Percentiles rank a stretch among this genome's conserved stretches.
These are phyloP conservation scores for Crocidura indochinensis DNA, from an alignment of 2,797 vertebrate species.

Conservation along the genomic window DNA sequence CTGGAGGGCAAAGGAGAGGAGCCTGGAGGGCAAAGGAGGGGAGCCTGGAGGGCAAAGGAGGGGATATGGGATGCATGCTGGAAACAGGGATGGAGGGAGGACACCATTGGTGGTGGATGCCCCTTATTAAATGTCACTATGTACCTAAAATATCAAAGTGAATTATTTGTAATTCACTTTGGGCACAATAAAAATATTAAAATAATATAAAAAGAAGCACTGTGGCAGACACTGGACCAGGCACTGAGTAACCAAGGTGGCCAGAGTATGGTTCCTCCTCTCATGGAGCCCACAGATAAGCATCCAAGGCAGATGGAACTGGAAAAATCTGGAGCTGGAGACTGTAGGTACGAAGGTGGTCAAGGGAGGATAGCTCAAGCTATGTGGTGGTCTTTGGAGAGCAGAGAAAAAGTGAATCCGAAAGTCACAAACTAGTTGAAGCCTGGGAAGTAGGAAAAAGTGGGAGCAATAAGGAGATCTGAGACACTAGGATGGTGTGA, in stretches of 20 bases:
- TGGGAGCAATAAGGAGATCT: not conserved
- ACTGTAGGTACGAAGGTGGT: not conserved
- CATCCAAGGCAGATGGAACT: not conserved
- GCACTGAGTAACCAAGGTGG: not conserved
- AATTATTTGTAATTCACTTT: too few species aligned
- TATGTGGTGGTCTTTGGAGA: not conserved
- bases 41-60: too few species aligned
- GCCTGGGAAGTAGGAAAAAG: not conserved
- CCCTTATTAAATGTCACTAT: too few species aligned
- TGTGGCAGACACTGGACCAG: not conserved
- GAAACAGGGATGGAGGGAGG: too few species aligned
- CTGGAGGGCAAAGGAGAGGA: too few species aligned
- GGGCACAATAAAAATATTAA: too few species aligned
- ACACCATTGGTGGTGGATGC: too few species aligned
- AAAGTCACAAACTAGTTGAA: not conserved
- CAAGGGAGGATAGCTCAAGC: not conserved
- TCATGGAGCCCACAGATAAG: not conserved
- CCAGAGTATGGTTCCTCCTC: not conserved
- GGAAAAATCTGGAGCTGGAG: not conserved
- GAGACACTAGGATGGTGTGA: not conserved
- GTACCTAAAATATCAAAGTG: too few species aligned
- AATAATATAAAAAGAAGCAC: too few species aligned
- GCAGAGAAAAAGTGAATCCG: not conserved
- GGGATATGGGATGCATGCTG: too few species aligned
- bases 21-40: too few species aligned